Percentiles rank a stretch among this genome's conserved stretches.
phyloP scores from a whole-genome alignment of 2,113 vertebrate species.

The Syngnathus scovelli region DNA sequence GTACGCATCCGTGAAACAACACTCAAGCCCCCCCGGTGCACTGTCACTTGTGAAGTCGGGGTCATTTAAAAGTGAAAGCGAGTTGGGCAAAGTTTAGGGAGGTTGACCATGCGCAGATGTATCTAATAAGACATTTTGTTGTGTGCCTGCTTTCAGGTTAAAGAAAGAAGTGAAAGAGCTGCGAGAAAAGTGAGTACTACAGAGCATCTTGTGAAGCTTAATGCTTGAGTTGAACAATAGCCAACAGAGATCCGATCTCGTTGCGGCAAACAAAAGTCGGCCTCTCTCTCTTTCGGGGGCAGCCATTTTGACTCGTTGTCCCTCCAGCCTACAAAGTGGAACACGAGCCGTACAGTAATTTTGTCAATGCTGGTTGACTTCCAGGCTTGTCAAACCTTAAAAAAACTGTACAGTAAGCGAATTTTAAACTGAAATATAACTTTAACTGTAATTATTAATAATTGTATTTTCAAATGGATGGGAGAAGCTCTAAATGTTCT shows the following conservation, averaged over 20 bases:
- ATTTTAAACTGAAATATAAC: neutral
- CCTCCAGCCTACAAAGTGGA: neutral
- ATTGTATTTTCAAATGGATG: neutral
- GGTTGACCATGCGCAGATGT: neutral
- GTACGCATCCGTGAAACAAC: constrained; percentile 17
- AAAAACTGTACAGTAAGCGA: neutral
- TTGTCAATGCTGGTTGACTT: neutral
- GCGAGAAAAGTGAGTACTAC: constrained; percentile 94
- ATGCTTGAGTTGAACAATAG: constrained; percentile 38
- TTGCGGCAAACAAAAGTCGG: constrained; percentile 8
- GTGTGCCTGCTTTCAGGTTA: constrained; percentile 75
- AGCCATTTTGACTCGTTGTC: neutral
- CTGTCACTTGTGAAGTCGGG: constrained; percentile 3
- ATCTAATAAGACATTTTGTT: neutral
- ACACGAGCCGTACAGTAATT: neutral
- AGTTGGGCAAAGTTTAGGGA: constrained; percentile 24
- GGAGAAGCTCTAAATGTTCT: neutral
- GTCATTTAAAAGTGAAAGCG: constrained; percentile 35
- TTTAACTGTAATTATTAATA: neutral
- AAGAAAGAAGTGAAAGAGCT: constrained; percentile 86
- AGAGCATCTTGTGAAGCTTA: constrained; percentile 33
- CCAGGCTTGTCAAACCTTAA: neutral
- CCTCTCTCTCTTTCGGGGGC: constrained; percentile 10
- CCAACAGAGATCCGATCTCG: constrained; percentile 43
- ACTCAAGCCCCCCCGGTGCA: constrained; percentile 5